Evolutionary conservation across 2,113 vertebrate genomes (phyloP), one percentile per base, ranked within the genome.

Genomic region (Megaleporinus macrocephalus): DNA sequence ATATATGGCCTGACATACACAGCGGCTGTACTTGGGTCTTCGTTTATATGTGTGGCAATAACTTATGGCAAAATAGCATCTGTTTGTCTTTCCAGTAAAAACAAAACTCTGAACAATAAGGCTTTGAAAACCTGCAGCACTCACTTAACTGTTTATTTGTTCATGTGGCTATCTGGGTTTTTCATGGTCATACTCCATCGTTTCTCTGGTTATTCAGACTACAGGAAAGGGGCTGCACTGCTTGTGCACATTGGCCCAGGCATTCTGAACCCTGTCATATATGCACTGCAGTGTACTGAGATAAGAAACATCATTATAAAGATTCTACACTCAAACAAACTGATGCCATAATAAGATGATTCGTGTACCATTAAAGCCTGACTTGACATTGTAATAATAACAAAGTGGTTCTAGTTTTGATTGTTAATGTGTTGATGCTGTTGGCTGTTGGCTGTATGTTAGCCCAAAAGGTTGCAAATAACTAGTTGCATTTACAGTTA

Each of bases 201-300:
- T 0, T 88, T 90, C 36, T 82, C 85, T 0, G 0, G 63, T 0
- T 15, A 81, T 0, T 47, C 76, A 0, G 84, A 89, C 4, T 0
- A 83, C 0, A 83, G 90, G 49, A 90, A 90, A 53, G 0, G 89
- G 0, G 76, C 68, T 0, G 63, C 79, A 27, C 76, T 91, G 51
- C 0, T 91, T 51, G 74, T 83, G 20, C 74, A 88, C 0, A 24
- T 90, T 2, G 33, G 89, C 2, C 86, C 85, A 15, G 84, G 85
- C 0, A 24, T 85, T 0, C 2, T 90, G 36, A 92, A 91, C 15
- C 73, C 81, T 1, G 4, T 88, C 0, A 90, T 92, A 66, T 92
- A 92, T 4, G 90, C 89, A 12, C 76, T 92, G 26, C 90, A 92
- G 13, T 81, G 88, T 3, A 90, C 88, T 73, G 81, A 75, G 0